Evolutionary conservation across 2,888 invertebrate genomes (phyloP), one percentile per base, ranked within the genome.

Genomic region (Melolontha melolontha): DNA sequence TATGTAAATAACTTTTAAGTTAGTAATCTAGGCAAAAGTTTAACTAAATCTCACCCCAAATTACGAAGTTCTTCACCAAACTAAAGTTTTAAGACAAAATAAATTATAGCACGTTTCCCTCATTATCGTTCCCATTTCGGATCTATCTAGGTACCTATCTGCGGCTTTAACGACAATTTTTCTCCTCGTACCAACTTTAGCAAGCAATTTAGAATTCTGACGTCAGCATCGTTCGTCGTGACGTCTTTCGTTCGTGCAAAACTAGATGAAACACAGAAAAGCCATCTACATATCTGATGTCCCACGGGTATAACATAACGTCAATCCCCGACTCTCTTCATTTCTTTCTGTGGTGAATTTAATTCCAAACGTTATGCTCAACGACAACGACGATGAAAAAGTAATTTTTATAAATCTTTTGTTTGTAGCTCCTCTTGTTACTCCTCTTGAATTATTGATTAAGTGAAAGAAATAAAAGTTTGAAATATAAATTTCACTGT

Each of bases 371-470:
- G 47, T 42, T 47, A 29, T 34, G 1, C 16, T 8, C 34, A 10
- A 10, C 22, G 10, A 42, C 42, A 27, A 16, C 34, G 27, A 49
- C 16, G 14, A 39, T 14, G 16, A 47, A 29, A 47, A 47, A 62
- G 59, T 62, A 62, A 62, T 62, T 62, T 34, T 62, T 47, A 62
- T 62, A 62, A 62, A 62, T 49, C 59, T 62, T 47, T 62, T 62
- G 59, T 62, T 62, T 62, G 59, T 16, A 62, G 47, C n/a, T n/a
- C n/a, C n/a, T n/a, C n/a, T n/a, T n/a, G n/a, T n/a, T n/a, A n/a
- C n/a, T n/a, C n/a, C n/a, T 62, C 29, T 39, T 62, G 59, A 34
- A 62, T 62, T 62, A 62, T 62, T 62, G 59, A 62, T 62, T 34
- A 16, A 10, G 14, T 4, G 7, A 14, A 12, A 7, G 22, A 27